These are phyloP conservation scores for Rotaria macrura DNA, from an alignment of 2,888 invertebrate species.

Conservation along the genomic window DNA sequence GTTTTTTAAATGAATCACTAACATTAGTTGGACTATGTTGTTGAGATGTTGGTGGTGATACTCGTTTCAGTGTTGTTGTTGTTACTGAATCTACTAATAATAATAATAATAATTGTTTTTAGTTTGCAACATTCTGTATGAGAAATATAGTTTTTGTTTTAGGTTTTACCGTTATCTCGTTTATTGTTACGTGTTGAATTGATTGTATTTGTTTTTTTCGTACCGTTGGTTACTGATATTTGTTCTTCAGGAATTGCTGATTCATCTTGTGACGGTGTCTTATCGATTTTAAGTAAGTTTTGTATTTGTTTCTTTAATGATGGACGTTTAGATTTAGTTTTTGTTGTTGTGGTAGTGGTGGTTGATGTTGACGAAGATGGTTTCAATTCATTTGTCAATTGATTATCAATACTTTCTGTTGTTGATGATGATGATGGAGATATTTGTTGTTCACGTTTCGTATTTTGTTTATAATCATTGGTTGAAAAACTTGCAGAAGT, in stretches of 20 bases:
- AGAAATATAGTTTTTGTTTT: too few relatives aligned
- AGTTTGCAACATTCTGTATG: too few relatives aligned
- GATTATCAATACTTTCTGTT: not conserved
- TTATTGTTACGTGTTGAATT: not conserved
- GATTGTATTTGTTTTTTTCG: not conserved
- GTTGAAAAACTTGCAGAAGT: not conserved
- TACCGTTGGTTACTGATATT: not conserved
- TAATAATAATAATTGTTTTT: too few relatives aligned
- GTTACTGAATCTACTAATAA: too few relatives aligned
- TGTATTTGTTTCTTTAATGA: slow-evolving; percentile 17
- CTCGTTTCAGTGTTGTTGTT: not conserved
- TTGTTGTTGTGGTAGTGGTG: not conserved
- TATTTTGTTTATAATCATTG: not conserved
- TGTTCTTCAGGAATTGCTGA: not conserved
- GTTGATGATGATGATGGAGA: not conserved
- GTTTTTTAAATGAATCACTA: not conserved
- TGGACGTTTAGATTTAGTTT: slow-evolving; percentile 15
- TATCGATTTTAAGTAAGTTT: slow-evolving; percentile 17
- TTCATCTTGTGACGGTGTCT: not conserved
- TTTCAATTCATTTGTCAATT: not conserved
- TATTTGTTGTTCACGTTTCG: not conserved
- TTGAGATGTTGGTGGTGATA: not conserved
- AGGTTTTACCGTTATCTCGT: not conserved
- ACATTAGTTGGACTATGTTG: slow-evolving; percentile 7
- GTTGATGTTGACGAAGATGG: not conserved